Evolutionary conservation across 92 coral and sea anemone genomes (phyloP), one percentile per base, ranked within the genome.

Genomic region (Blastomussa wellsi): DNA sequence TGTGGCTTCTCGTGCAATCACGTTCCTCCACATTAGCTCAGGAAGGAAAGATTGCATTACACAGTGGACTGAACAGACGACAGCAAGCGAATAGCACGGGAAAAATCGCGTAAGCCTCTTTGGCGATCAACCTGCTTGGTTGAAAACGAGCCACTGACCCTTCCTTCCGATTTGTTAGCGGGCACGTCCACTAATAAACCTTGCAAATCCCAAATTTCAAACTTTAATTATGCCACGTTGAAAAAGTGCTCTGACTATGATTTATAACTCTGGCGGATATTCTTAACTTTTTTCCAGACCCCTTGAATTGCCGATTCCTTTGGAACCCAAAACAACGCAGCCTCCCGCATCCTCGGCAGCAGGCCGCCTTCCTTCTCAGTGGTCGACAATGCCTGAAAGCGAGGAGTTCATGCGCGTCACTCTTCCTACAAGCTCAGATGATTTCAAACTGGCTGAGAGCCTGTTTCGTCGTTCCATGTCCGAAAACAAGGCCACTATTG

Each of bases 361-460:
- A 24, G 42, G 37, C 39, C 39, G 59, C 67, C 20, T 86, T 33
- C 93, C 93, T 14, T 31, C 29, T 77, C 70, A 72, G 22, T 91
- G 94, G 94, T 71, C 81, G 38, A 78, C 32, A 35, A 76, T 91
- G 67, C 79, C 87, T 60, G 78, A 80, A n/a, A 66, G 28, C n/a
- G 79, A 76, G 48, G 75, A 70, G 28, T 81, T 79, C 57, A 86
- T 76, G 5, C 85, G 85, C 3, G 77, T 79, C 38, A 74, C 72
- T 51, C 74, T 91, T 36, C 65, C 74, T 12, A 41, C 73, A 14
- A 64, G 33, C 51, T 75, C 87, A 13, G 79, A 88, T 60, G 85
- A 85, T 39, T 91, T 68, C 77, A 91, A 85, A 81, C 73, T 71
- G 17, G 88, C 83, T 17, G 62, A 85, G 38, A 41, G 62, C 35